Percentiles rank a stretch among this genome's conserved stretches.
Evolutionary conservation across 2,888 invertebrate genomes (phyloP).

Genomic region (Anagyrus pseudococci): DNA sequence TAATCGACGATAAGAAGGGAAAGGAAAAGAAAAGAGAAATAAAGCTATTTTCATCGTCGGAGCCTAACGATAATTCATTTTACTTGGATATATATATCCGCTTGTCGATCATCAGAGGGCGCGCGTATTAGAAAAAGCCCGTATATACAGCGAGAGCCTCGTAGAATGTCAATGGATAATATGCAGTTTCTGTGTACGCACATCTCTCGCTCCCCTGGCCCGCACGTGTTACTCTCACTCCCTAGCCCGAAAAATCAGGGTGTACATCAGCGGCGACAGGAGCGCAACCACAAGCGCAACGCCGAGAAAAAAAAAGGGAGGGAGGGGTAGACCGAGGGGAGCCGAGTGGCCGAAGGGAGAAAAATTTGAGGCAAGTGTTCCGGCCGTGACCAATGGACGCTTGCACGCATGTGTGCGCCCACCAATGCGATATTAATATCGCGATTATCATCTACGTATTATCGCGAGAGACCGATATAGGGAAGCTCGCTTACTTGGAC

Average conservation of each 20-base stretch:
- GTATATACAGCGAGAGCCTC: too few relatives aligned
- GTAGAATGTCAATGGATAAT: too few relatives aligned
- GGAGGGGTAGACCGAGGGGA: slow-evolving; percentile 19
- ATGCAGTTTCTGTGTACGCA: neutral
- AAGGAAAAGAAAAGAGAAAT: too few relatives aligned
- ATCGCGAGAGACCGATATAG: slow-evolving; percentile 48
- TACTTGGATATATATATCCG: too few relatives aligned
- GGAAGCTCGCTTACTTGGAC: slow-evolving; percentile 41
- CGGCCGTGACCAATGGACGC: slow-evolving; percentile 59
- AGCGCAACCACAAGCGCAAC: slow-evolving; percentile 7
- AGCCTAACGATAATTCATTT: too few relatives aligned
- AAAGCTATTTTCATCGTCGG: too few relatives aligned
- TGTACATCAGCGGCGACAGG: slow-evolving; percentile 48
- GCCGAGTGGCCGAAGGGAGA: slow-evolving; percentile 4
- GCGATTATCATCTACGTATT: slow-evolving; percentile 62
- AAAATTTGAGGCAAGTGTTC: slow-evolving; percentile 56
- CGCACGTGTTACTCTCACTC: neutral
- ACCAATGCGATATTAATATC: slow-evolving; percentile 63
- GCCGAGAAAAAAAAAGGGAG: neutral
- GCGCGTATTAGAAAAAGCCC: too few relatives aligned
- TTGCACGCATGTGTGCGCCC: slow-evolving; percentile 62
- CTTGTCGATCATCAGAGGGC: too few relatives aligned
- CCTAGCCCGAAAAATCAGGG: slow-evolving; percentile 55
- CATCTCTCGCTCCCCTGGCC: neutral
- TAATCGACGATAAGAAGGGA: too few relatives aligned